These are phyloP conservation scores for Chymomyza amoena DNA, from an alignment of 2,888 invertebrate species.

Conservation along the genomic window DNA sequence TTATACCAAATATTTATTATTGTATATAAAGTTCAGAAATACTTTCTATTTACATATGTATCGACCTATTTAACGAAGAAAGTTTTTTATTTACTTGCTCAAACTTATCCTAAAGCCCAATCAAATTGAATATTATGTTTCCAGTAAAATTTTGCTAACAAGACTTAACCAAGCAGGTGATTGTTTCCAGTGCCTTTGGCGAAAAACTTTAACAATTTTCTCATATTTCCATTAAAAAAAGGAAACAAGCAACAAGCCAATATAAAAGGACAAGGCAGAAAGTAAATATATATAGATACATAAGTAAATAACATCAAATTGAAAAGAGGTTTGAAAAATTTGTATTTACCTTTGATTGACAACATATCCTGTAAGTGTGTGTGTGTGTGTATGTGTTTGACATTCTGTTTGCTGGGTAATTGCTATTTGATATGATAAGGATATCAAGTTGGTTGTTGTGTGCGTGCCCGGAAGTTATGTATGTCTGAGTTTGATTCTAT, in stretches of 20 bases:
- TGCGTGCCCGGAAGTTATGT: not conserved
- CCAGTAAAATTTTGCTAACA: not conserved
- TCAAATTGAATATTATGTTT: not conserved
- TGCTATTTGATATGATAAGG: not conserved
- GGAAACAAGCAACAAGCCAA: not conserved
- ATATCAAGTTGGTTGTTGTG: not conserved
- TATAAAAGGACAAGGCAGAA: not conserved
- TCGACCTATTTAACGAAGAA: too few relatives aligned
- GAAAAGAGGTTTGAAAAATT: not conserved
- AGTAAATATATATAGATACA: not conserved
- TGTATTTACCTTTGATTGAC: not conserved
- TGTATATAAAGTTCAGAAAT: too few relatives aligned
- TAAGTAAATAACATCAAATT: not conserved
- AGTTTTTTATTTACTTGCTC: too few relatives aligned
- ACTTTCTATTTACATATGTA: too few relatives aligned
- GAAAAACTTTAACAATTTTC: not conserved
- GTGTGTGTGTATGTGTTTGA: too few relatives aligned
- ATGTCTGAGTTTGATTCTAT: not conserved
- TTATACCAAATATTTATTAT: too few relatives aligned
- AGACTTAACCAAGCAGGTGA: not conserved
- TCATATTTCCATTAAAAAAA: not conserved
- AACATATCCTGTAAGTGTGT: not conserved
- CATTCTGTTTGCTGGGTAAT: not conserved
- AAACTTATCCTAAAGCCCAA: not conserved
- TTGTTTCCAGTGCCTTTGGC: not conserved